Evolutionary conservation across 2,888 invertebrate genomes (phyloP), one percentile per base, ranked within the genome.

Genomic region (Stictocephala bisonia): DNA sequence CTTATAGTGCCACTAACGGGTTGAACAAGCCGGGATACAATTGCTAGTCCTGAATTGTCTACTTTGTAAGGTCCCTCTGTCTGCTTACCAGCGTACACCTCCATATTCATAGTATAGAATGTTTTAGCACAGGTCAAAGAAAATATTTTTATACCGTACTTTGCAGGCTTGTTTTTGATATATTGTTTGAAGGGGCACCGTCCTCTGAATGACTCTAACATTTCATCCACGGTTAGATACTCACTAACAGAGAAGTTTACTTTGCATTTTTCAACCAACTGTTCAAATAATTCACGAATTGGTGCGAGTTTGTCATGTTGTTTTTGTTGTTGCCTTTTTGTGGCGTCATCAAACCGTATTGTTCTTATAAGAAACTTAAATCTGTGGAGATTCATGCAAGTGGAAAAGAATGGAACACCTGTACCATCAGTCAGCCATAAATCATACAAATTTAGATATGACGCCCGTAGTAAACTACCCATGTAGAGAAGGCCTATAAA

Each of bases 141-240:
- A 26, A 71, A 74, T 24, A 44, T 27, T 20, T 74, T 74, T 11
- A 74, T 18, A 2, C 71, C 74, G 51, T 74, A 74, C 35, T 48
- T 60, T 11, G 74, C 74, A 3, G 74, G 74, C 20, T 74, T 74
- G 6, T 53, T 71, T 56, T 64, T 51, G 1, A 74, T 74, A 51
- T 71, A 74, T 20, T 56, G 48, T n/a, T 24, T 15, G 11, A 74
- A 74, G 20, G 50, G 3, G 27, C 67, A 71, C 15, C 48, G 11
- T 18, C 74, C 71, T 9, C 68, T 1, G 24, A 71, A 74, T n/a
- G n/a, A n/a, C n/a, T 3, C 44, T 27, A 20, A 35, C 41, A 13
- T 48, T 44, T 66, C 64, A 40, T 70, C 71, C 15, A 71, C 15
- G 11, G 71, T 72, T 6, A 41, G 9, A 22, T 72, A 15, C 13